Percentiles rank a stretch among this genome's conserved stretches.
Conservation (phyloP, 2,113 vertebrate genomes). For the Columba livia region DNA sequence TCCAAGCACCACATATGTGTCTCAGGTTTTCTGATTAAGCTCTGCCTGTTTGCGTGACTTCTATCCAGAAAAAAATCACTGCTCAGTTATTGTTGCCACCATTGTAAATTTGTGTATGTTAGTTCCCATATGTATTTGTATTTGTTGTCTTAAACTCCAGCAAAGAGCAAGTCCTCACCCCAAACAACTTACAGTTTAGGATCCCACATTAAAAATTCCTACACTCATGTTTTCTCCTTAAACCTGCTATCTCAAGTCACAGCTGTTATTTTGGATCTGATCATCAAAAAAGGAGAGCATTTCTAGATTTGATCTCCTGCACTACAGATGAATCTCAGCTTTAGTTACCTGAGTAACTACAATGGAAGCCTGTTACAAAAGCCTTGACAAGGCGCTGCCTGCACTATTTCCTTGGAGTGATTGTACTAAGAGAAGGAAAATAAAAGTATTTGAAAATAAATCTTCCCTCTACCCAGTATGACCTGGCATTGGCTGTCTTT, state of each 20-base stretch:
- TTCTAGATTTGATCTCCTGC: neutral
- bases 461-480: neutral
- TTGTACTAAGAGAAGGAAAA: neutral
- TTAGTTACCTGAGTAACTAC: neutral
- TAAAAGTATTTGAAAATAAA: neutral
- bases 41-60: neutral
- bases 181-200: neutral
- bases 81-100: neutral
- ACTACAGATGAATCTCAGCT: neutral
- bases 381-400: neutral
- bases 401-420: neutral
- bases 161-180: neutral
- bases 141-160: neutral
- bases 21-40: neutral
- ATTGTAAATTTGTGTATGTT: neutral
- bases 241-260: neutral
- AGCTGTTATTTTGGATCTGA: neutral
- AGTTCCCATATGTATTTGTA: neutral
- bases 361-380: neutral
- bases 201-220: neutral
- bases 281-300: neutral
- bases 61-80: neutral
- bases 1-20: neutral
- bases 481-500: neutral
- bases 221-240: neutral